These are phyloP conservation scores for Nebria salina DNA, from an alignment of 2,888 invertebrate species.

Conservation along the genomic window DNA sequence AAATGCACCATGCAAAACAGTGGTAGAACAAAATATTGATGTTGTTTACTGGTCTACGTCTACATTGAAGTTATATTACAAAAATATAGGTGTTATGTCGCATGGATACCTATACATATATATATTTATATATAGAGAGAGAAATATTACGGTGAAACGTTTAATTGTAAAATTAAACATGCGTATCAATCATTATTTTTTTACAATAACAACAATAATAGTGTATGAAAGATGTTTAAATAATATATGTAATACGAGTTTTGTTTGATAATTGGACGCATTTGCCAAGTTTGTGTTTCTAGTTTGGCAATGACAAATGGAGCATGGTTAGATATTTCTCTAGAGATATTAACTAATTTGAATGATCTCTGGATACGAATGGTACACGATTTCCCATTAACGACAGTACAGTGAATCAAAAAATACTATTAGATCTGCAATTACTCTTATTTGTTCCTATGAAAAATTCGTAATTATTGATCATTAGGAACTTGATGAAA, in stretches of 20 bases:
- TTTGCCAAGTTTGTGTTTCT: neutral
- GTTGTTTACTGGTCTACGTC: conserved; percentile 41
- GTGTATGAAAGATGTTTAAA: neutral
- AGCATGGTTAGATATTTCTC: neutral
- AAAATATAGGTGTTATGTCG: neutral
- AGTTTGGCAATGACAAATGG: neutral
- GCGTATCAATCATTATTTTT: neutral
- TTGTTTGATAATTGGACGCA: neutral
- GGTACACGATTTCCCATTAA: neutral
- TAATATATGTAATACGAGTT: neutral
- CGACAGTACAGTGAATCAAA: neutral
- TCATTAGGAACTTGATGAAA: too few species aligned
- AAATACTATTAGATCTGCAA: neutral
- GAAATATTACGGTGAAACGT: neutral
- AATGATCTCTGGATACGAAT: neutral
- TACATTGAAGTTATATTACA: neutral
- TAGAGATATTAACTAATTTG: neutral
- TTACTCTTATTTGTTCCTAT: neutral
- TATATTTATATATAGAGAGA: too few species aligned
- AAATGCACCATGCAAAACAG: conserved; percentile 23
- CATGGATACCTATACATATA: neutral
- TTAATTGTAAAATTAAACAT: conserved; percentile 1
- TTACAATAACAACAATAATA: conserved; percentile 1
- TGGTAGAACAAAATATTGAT: conserved; percentile 54
- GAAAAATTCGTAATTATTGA: too few species aligned